These are phyloP conservation scores for Collichthys lucidus DNA, from an alignment of 2,113 vertebrate species.

Conservation along the genomic window DNA sequence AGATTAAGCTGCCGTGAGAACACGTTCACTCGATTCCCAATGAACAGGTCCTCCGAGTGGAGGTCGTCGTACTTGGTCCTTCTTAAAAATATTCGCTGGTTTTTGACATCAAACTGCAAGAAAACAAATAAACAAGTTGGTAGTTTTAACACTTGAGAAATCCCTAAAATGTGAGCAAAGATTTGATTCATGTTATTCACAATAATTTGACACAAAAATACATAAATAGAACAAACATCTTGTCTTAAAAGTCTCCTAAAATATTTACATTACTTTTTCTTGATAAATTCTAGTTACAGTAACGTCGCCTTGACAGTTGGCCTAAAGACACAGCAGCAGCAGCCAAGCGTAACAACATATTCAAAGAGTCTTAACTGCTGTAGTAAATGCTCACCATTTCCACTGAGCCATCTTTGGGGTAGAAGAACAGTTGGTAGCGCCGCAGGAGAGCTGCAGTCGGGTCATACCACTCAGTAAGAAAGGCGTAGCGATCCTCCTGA, in stretches of 20 bases:
- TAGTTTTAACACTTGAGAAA: background rate
- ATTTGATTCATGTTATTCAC: background rate
- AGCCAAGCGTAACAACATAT: too few relatives aligned
- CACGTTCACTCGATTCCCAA: conserved; percentile 92
- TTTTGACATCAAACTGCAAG: conserved; percentile 93
- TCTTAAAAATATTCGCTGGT: conserved; percentile 90
- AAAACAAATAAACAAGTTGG: conserved; percentile 20
- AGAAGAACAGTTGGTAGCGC: conserved; percentile 93
- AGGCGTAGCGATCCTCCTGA: conserved; percentile 91
- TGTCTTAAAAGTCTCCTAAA: background rate
- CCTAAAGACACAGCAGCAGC: background rate
- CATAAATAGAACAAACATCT: background rate
- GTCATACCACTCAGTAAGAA: conserved; percentile 95
- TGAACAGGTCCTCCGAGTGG: conserved; percentile 89
- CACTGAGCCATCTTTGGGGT: conserved; percentile 91
- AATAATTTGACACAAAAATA: background rate
- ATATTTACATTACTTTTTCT: too few relatives aligned
- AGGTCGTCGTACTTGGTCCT: conserved; percentile 90
- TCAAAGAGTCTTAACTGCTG: background rate
- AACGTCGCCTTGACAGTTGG: background rate
- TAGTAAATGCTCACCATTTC: conserved; percentile 89
- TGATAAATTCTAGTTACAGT: background rate
- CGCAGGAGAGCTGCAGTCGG: conserved; percentile 90
- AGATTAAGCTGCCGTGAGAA: conserved; percentile 93
- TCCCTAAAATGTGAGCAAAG: too few relatives aligned